Evolutionary conservation across 1,140 invertebrate genomes (phyloP).

Genomic region (Drosophila paulistorum): DNA sequence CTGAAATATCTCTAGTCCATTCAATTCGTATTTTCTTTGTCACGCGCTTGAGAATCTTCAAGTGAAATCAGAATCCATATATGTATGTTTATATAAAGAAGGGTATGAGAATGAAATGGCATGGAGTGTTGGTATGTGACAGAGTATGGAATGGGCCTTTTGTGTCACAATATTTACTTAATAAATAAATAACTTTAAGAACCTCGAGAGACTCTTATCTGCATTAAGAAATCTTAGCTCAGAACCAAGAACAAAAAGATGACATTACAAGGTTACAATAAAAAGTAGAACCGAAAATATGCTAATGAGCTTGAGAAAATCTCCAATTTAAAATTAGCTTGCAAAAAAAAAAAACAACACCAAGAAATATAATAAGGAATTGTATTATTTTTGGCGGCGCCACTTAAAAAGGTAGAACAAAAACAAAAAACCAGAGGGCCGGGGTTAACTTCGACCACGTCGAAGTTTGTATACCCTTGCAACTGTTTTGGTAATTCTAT

Average conservation of each 20-base stretch:
- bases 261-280: slow-evolving; percentile 11
- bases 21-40: slow-evolving; percentile 56
- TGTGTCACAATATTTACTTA: slow-evolving; percentile 10
- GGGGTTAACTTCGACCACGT: too few species aligned
- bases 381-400: slow-evolving; percentile 13
- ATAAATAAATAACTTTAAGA: slow-evolving; percentile 9
- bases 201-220: slow-evolving; percentile 1
- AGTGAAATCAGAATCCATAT: slow-evolving; percentile 37
- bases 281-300: slow-evolving; percentile 6
- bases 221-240: slow-evolving; percentile 1
- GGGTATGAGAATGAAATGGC: not conserved
- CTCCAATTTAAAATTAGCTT: slow-evolving; percentile 2
- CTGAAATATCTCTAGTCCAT: slow-evolving; percentile 27
- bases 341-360: not conserved
- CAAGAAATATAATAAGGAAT: slow-evolving; percentile 20
- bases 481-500: too few species aligned
- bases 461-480: too few species aligned
- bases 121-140: not conserved
- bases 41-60: slow-evolving; percentile 62
- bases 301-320: slow-evolving; percentile 12
- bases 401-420: slow-evolving; percentile 28
- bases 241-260: not conserved
- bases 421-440: too few species aligned
- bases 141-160: not conserved
- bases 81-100: not conserved